Conservation (phyloP, 2,113 vertebrate genomes). For the Picathartes gymnocephalus region DNA sequence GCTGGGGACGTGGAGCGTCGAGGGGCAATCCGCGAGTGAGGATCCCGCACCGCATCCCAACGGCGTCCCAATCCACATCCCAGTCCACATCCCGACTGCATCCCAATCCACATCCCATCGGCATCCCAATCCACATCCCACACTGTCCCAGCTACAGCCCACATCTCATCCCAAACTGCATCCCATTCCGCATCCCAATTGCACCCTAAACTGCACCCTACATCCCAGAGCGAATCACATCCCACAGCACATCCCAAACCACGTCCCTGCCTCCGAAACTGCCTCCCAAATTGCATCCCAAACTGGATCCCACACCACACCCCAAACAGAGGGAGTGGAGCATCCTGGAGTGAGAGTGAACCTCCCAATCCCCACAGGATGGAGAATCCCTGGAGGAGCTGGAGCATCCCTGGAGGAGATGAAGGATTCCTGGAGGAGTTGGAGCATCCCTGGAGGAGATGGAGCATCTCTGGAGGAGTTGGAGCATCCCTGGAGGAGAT, state of each 20-base stretch:
- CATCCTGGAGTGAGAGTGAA: not conserved
- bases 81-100: not conserved
- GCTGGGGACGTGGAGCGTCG: not conserved
- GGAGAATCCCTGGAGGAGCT: not conserved
- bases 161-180: not conserved
- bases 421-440: not conserved
- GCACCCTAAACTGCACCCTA: not conserved
- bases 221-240: not conserved
- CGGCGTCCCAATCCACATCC: not conserved
- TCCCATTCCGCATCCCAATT: not conserved
- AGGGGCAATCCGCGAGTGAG: accelerated
- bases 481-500: not conserved
- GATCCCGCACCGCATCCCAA: not conserved
- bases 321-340: not conserved
- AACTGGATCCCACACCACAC: not conserved
- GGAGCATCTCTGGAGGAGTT: not conserved
- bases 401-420: not conserved
- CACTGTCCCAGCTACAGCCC: not conserved
- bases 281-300: not conserved
- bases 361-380: accelerated
- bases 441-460: not conserved
- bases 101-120: not conserved
- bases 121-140: not conserved
- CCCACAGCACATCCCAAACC: not conserved
- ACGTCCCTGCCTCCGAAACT: not conserved